A percentile compares a stretch with the other conserved stretches of the same genome.
Evolutionary conservation across 2,888 invertebrate genomes (phyloP).

Genomic region (Dromius quadrimaculatus): DNA sequence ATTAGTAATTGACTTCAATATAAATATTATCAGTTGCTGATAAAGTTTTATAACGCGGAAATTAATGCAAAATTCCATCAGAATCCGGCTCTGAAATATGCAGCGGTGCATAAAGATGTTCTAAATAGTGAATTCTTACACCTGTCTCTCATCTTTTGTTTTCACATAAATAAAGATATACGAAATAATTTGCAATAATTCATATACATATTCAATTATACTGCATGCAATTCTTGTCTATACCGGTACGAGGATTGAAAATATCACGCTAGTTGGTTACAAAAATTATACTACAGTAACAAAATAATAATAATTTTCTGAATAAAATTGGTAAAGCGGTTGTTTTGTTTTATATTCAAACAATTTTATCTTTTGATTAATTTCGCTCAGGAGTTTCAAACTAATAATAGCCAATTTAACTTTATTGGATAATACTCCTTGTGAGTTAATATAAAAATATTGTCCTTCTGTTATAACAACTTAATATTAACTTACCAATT

Average conservation of each 20-base stretch:
- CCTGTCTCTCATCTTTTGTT: conserved; percentile 15
- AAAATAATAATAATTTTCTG: no score
- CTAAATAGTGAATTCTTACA: conserved; percentile 20
- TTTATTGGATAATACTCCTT: conserved; percentile 44
- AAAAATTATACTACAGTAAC: no score
- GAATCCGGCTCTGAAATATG: conserved; percentile 17
- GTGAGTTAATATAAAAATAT: conserved; percentile 35
- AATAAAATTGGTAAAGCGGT: no score
- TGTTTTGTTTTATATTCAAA: no score
- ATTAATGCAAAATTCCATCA: conserved; percentile 19
- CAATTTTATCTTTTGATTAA: no score
- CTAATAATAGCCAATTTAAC: conserved; percentile 40
- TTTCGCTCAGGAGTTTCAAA: no score
- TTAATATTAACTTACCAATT: conserved; percentile 33
- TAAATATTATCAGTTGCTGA: no score
- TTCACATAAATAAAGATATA: conserved; percentile 6
- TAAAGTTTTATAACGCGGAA: conserved; percentile 5
- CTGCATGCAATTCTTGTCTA: conserved; percentile 6
- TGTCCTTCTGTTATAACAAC: conserved; percentile 14
- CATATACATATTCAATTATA: neutral
- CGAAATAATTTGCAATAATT: conserved; percentile 4
- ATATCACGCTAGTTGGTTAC: conserved; percentile 7
- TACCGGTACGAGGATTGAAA: neutral
- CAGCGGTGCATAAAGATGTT: conserved; percentile 24
- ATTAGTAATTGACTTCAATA: no score